Base-by-base conservation (phyloP, 2,888 invertebrate species). In the Zhuqinia jingwanae region DNA sequence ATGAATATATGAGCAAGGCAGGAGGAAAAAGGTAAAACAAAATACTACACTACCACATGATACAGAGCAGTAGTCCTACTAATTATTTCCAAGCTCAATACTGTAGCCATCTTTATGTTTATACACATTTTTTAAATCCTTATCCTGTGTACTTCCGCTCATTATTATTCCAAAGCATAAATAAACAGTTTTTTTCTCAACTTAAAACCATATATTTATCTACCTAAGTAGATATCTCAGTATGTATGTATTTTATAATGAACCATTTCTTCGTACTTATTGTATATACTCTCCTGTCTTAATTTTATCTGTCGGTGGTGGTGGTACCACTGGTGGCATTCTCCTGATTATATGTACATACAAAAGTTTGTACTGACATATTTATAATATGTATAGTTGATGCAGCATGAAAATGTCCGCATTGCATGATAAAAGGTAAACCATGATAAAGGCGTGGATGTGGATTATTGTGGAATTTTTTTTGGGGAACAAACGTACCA, bases 331-430 rank as follows among this genome's bases (percentile, higher is more conserved):
- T 30, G 17, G 42, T 56, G 30, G 77, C 30, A 10, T 25, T 60
- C 2, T 22, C 25, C 22, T 60, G 17, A 25, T 13, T 22, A 13
- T 60, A 60, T 15, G 15, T 10, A n/a, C n/a, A n/a, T n/a, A n/a
- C 58, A 25, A 20, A 36, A 36, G 36, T 36, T 6, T 25, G 11
- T 5, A 60, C 20, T 50, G 50, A 5, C 13, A 13, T 10, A 2
- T 50, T 2, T 13, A 50, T 20, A 65, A 42, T 42, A 2, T 50
- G n/a, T 13, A 50, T 20, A 65, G 65, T 42, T 65, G 36, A 8
- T 36, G 15, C 68, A 53, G 65, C 76, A 84, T 77, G 63, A 84
- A 36, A 83, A 84, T 63, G 77, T 84, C 84, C 84, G 84, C 84
- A 84, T 77, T 79, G 65, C 17, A 68, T 50, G 53, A 17, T 76